These are phyloP conservation scores for Cotesia glomerata DNA, from an alignment of 1,140 invertebrate species.

Conservation along the genomic window DNA sequence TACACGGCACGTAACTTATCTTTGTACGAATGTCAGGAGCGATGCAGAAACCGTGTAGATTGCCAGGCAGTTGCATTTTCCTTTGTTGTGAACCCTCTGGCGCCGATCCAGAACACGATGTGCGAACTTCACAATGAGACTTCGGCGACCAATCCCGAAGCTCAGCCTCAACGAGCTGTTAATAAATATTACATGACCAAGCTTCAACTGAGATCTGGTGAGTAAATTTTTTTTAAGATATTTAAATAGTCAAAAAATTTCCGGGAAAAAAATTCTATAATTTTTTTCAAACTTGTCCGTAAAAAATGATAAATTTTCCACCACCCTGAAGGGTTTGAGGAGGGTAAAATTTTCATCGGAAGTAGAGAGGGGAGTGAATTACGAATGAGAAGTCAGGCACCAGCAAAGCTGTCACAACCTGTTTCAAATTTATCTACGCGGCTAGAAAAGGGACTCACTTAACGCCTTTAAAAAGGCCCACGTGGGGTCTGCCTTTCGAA, in stretches of 20 bases:
- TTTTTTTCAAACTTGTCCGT: background rate
- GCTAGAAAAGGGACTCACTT: too few relatives aligned
- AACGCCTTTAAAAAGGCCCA: too few relatives aligned
- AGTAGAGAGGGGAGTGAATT: too few relatives aligned
- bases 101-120: conserved; percentile 89
- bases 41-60: conserved; percentile 89
- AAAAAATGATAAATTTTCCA: too few relatives aligned
- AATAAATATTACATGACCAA: conserved; percentile 97
- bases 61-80: conserved; percentile 91
- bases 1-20: conserved; percentile 92
- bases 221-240: conserved; percentile 29
- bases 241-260: background rate
- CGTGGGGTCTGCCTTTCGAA: too few relatives aligned
- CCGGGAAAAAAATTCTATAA: background rate
- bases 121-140: conserved; percentile 94
- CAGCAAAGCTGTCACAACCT: too few relatives aligned
- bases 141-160: conserved; percentile 83
- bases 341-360: too few relatives aligned
- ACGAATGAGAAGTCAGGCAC: too few relatives aligned
- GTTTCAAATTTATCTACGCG: too few relatives aligned
- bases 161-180: conserved; percentile 79
- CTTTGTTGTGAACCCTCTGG: conserved; percentile 89
- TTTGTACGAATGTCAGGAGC: conserved; percentile 92
- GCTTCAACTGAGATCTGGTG: conserved; percentile 83
- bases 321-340: background rate